Evolutionary conservation across 2,888 invertebrate genomes (phyloP), one percentile per base, ranked within the genome.

Genomic region (Gryllus longicercus): DNA sequence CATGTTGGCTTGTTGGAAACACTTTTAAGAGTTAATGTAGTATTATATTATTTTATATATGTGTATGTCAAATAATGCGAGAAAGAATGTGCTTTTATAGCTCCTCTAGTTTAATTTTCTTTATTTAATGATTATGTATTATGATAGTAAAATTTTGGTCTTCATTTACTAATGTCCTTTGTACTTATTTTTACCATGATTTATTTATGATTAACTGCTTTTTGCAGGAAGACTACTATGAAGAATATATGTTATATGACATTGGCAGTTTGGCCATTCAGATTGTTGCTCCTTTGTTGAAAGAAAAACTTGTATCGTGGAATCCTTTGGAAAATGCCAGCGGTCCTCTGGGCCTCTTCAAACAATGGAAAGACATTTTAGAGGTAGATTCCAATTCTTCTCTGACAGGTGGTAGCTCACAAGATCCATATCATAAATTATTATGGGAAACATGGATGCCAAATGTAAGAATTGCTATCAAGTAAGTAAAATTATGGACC

Each of bases 361-460:
- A 90, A 78, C 92, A 92, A 83, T 95, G 95, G 95, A 90, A 91
- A 84, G 88, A 88, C 74, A 89, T 95, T 83, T 86, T 95, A 75
- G 87, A 88, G 82, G 85, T 83, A 79, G 87, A 86, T 75, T 82
- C 83, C 21, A 80, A 83, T 11, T 82, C 82, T 51, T 81, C 83
- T n/a, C 79, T 84, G 50, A 85, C 88, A 83, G 87, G 87, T 83
- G 87, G 87, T 84, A 89, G 90, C 11, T 88, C 90, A 74, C 91
- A 91, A 83, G 85, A 86, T 82, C 94, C 95, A 0, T 96, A 94
- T 85, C 94, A 95, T 87, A 92, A 92, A 84, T 88, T 97, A 81
- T 88, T 98, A 83, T 97, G 97, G 96, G 95, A 96, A 85, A 93
- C 94, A 82, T 96, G 96, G 92, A 92, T 97, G 89, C 96, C 96